phyloP scores from a whole-genome alignment of 2,888 invertebrate species.

The Aelia acuminata region DNA sequence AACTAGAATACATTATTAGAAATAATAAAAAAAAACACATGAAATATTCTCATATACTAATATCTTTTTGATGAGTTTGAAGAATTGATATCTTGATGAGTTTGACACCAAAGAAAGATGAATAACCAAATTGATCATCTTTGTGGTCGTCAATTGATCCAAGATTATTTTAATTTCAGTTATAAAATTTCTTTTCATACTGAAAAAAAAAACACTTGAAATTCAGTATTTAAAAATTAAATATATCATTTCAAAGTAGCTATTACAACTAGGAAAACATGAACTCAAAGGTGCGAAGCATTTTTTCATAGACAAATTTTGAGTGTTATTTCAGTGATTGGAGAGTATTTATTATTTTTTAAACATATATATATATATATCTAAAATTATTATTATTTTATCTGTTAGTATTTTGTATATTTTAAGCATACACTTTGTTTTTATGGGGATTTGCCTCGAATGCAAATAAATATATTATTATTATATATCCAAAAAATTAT shows the following conservation, averaged over 20 bases:
- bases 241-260: neutral
- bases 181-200: neutral
- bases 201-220: neutral
- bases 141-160: neutral
- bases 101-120: slow-evolving; percentile 2
- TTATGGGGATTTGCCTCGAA: too few species aligned
- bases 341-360: too few species aligned
- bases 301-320: too few species aligned
- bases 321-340: neutral
- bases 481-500: too few species aligned
- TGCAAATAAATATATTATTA: too few species aligned
- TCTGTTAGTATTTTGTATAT: too few species aligned
- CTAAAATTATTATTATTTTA: too few species aligned
- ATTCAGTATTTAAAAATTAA: neutral
- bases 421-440: too few species aligned
- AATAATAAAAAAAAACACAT: neutral
- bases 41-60: neutral
- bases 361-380: too few species aligned
- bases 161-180: neutral
- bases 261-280: neutral
- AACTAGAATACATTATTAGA: neutral
- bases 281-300: neutral
- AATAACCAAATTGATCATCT: slow-evolving; percentile 10
- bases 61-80: too few species aligned
- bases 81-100: neutral